These are phyloP conservation scores for Cyprinodon diabolis DNA, from an alignment of 2,797 vertebrate species.

Conservation along the genomic window DNA sequence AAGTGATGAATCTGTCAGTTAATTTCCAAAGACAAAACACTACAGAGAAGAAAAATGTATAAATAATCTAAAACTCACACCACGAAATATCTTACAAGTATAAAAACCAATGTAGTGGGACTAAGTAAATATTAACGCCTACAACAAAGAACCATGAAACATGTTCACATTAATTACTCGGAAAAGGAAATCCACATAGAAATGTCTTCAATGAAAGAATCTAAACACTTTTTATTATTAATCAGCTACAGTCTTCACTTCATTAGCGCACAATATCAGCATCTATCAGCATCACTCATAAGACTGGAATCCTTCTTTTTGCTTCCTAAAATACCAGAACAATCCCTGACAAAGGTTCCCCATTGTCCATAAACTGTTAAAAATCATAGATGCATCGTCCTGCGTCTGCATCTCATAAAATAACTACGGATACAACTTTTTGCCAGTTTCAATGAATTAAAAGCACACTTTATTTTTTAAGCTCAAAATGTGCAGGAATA, in stretches of 20 bases:
- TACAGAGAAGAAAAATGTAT: not conserved
- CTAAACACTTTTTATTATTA: not conserved
- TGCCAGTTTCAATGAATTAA: rapidly evolving
- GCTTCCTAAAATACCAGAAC: not conserved
- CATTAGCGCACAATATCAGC: not conserved
- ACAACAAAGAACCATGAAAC: not conserved
- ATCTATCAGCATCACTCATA: not conserved
- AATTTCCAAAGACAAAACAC: not conserved
- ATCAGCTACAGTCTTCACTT: not conserved
- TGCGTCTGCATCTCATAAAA: not conserved
- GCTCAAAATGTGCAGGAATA: not conserved
- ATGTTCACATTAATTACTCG: not conserved
- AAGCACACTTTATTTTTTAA: not conserved
- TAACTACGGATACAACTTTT: too few relatives aligned
- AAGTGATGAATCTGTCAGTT: not conserved
- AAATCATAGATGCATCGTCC: not conserved
- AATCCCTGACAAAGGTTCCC: not conserved
- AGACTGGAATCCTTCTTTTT: not conserved
- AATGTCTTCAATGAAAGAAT: not conserved
- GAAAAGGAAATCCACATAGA: not conserved
- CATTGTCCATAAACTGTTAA: conserved; percentile 5
- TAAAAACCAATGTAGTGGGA: not conserved
- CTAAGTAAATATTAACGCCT: not conserved
- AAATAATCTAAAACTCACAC: not conserved
- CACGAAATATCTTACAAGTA: not conserved